phyloP scores from a whole-genome alignment of 2,888 invertebrate genomes.

The Disparrhopalites patrizii region DNA sequence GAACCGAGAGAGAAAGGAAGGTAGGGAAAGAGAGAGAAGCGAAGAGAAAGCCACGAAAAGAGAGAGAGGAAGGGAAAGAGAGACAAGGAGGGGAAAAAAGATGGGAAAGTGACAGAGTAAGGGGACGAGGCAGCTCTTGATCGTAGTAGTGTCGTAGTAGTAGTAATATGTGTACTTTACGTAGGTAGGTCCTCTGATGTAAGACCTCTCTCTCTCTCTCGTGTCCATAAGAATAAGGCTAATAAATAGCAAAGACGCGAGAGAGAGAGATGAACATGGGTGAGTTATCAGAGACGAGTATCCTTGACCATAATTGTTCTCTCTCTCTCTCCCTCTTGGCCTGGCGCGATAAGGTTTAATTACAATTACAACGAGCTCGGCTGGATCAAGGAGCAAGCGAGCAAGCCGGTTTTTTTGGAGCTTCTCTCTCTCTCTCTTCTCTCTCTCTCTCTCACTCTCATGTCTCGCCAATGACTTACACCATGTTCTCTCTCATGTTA shows the following conservation, averaged over 20 bases:
- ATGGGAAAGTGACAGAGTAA: too few relatives aligned
- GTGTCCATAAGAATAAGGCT: background rate
- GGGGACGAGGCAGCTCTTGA: too few relatives aligned
- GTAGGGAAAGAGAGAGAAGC: too few relatives aligned
- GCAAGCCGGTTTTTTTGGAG: constrained; percentile 27
- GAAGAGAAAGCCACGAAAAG: too few relatives aligned
- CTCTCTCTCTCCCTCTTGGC: too few relatives aligned
- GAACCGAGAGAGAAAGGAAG: too few relatives aligned
- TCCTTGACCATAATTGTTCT: constrained; percentile 30
- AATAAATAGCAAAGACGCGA: background rate
- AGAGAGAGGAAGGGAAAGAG: too few relatives aligned
- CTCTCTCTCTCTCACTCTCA: too few relatives aligned
- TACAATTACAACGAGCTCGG: constrained; percentile 31
- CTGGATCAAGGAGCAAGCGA: constrained; percentile 7
- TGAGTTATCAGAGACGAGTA: constrained; percentile 14
- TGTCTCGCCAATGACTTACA: constrained; percentile 15
- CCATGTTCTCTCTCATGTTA: constrained; percentile 17
- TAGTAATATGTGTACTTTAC: too few relatives aligned
- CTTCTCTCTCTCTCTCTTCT: constrained; percentile 16
- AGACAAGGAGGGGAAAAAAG: too few relatives aligned
- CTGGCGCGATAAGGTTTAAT: constrained; percentile 30
- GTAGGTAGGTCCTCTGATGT: too few relatives aligned
- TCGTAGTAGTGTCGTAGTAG: too few relatives aligned
- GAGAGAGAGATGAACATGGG: background rate
- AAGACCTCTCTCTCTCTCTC: background rate